These are phyloP conservation scores for Tachuris rubrigastra DNA, from an alignment of 2,113 vertebrate genomes.

Conservation along the genomic window DNA sequence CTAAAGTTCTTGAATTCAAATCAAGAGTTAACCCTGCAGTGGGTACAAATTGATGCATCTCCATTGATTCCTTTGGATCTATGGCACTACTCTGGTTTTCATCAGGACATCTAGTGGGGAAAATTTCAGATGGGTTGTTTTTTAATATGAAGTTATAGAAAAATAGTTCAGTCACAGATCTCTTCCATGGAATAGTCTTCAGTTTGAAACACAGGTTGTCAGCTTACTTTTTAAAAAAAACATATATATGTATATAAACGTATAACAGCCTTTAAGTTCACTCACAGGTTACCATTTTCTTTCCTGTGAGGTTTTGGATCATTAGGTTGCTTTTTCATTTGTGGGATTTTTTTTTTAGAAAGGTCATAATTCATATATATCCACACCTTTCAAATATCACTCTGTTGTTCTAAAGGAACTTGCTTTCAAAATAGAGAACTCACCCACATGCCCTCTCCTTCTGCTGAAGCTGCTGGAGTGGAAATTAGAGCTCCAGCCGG, in stretches of 20 bases:
- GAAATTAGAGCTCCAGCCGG: constrained; percentile 14
- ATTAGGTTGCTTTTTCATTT: constrained; percentile 6
- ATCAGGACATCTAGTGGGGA: neutral
- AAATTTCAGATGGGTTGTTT: neutral
- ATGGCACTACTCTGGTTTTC: constrained; percentile 31
- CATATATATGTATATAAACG: too few relatives aligned
- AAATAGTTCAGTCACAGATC: neutral
- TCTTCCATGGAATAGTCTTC: neutral
- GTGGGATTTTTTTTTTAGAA: constrained; percentile 27
- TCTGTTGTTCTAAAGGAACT: constrained; percentile 18
- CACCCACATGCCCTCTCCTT: neutral
- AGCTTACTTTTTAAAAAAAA: neutral
- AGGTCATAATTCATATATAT: neutral
- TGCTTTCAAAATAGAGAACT: constrained; percentile 45
- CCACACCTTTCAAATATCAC: constrained; percentile 30
- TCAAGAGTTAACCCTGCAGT: constrained; percentile 23
- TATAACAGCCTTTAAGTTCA: constrained; percentile 10
- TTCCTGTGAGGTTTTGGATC: constrained; percentile 1
- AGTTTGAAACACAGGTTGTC: neutral
- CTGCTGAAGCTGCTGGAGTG: constrained; percentile 10
- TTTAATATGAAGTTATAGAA: neutral
- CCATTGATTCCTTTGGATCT: constrained; percentile 19
- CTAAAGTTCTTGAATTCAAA: neutral
- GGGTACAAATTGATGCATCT: constrained; percentile 25
- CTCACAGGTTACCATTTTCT: neutral